Evolutionary conservation across 1,140 invertebrate species (phyloP), one percentile per base, ranked within the genome.

Genomic region (Mizuhopecten yessoensis): DNA sequence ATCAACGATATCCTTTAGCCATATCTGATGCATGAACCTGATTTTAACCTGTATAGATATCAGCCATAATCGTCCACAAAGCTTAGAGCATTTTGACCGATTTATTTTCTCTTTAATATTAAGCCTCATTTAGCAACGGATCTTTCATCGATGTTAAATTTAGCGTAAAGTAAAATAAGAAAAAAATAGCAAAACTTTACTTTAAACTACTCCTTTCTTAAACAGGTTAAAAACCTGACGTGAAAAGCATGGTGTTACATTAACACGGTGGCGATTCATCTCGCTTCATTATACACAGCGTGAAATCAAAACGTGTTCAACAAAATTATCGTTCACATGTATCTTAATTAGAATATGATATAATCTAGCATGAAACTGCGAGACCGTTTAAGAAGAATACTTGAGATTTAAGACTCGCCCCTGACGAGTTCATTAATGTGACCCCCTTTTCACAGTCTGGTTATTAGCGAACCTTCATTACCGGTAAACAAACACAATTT

Each of bases 391-490:
- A 75, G n/a, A 49, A 49, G n/a, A 75, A 29, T 75, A 75, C 57
- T 75, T 75, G 11, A 75, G 57, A 75, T 75, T n/a, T 75, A 29
- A 75, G 57, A 29, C 57, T 75, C 57, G 57, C 57, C 57, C 57
- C 29, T n/a, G 57, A 29, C 57, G 17, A 75, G 3, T 29, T 75
- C 17, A 29, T 75, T 29, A 75, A 75, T n/a, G n/a, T 75, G 57
- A 75, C 57, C 57, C 57, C 57, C 23, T 75, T 23, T 75, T 75
- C 57, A 75, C 57, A 75, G 57, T 75, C 57, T 75, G 57, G 57
- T 75, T 29, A 75, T 75, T 75, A 75, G 57, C 23, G n/a, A 75
- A n/a, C n/a, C 1, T 75, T 75, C 57, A 75, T 75, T 75, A 75
- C 23, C 57, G 57, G n/a, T 75, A n/a, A 75, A 75, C 57, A 75